Evolutionary conservation across 2,113 vertebrate species (phyloP).

Genomic region (Vidua macroura): DNA sequence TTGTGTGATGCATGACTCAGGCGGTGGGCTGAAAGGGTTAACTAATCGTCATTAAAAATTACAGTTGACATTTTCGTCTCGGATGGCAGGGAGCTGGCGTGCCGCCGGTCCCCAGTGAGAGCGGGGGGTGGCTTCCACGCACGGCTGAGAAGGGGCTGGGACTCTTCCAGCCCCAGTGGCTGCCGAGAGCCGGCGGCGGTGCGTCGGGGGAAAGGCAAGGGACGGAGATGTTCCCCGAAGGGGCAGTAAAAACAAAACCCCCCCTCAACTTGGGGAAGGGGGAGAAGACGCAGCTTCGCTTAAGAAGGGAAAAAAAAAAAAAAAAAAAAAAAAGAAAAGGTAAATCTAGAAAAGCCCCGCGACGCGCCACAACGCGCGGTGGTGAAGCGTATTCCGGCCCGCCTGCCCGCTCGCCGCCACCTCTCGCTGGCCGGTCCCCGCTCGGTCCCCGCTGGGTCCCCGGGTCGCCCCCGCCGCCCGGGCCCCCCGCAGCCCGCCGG

Average conservation of each 20-base stretch:
- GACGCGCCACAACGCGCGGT: fast-evolving
- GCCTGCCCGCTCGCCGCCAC: not conserved
- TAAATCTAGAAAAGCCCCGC: not conserved
- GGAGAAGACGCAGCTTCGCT: not conserved
- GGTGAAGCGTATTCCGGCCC: fast-evolving
- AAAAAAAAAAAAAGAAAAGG: too few relatives aligned
- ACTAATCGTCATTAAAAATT: not conserved
- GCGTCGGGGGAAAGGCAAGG: not conserved
- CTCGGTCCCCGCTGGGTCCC: too few relatives aligned
- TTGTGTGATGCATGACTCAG: not conserved
- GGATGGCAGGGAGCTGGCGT: not conserved
- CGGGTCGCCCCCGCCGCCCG: too few relatives aligned
- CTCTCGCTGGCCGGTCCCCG: not conserved
- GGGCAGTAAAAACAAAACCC: not conserved
- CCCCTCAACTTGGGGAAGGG: not conserved
- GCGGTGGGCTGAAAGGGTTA: not conserved
- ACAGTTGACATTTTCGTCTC: not conserved
- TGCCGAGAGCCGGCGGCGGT: not conserved
- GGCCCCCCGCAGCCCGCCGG: too few relatives aligned
- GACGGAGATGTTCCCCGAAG: fast-evolving
- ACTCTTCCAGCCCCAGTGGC: fast-evolving
- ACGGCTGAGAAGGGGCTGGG: not conserved
- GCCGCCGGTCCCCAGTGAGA: fast-evolving
- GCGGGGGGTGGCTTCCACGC: not conserved
- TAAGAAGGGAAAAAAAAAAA: not conserved